phyloP scores from a whole-genome alignment of 1,140 invertebrate genomes.

The Thaumatotibia leucotreta region DNA sequence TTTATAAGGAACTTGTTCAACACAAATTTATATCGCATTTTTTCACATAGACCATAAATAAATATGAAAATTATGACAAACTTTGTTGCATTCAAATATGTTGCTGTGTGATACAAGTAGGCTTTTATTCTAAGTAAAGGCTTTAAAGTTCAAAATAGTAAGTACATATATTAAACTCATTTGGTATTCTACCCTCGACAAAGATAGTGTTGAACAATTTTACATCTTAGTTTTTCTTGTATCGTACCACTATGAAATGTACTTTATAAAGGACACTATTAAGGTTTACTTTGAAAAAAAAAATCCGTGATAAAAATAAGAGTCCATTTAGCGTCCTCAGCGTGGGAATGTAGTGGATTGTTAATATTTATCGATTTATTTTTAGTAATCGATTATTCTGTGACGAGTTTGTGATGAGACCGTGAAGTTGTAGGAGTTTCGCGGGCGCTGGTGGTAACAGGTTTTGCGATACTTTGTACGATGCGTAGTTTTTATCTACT shows the following conservation, averaged over 20 bases:
- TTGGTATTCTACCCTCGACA: not conserved
- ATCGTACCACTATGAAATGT: not conserved
- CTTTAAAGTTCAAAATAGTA: not conserved
- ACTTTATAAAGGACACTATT: not conserved
- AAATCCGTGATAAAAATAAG: not conserved
- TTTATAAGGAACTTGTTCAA: no score
- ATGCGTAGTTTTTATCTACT: no score
- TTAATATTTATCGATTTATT: conserved; percentile 9
- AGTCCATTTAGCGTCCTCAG: not conserved
- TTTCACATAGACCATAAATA: not conserved
- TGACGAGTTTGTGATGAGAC: not conserved
- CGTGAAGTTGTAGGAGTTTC: not conserved
- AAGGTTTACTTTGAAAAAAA: not conserved
- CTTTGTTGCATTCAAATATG: no score
- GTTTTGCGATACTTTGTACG: no score
- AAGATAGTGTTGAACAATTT: not conserved
- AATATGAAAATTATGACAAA: not conserved
- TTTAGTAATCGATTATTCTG: conserved; percentile 5
- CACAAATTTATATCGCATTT: not conserved
- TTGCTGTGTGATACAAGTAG: no score
- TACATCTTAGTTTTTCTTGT: not conserved
- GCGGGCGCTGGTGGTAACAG: no score
- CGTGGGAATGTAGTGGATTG: not conserved
- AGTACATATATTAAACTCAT: not conserved
- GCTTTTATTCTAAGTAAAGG: not conserved